Conservation (phyloP, 1,140 invertebrate genomes). For the Cyclargus thomasi region DNA sequence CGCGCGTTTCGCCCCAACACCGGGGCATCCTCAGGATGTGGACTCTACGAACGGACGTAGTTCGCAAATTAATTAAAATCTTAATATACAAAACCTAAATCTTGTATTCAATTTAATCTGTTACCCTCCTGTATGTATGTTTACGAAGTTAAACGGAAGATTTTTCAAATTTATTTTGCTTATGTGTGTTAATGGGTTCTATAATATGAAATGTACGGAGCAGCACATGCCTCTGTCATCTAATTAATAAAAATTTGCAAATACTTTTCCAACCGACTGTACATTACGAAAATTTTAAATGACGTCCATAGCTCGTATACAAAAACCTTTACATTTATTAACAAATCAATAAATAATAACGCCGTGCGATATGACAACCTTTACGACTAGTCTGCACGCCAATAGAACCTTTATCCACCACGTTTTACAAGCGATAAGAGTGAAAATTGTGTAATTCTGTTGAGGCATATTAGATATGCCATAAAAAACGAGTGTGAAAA, state of each 20-base stretch:
- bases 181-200: too few relatives aligned
- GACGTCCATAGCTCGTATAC: slow-evolving; percentile 22
- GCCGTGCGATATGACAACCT: slow-evolving; percentile 34
- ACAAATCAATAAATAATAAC: slow-evolving; percentile 58
- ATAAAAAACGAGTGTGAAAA: slow-evolving; percentile 53
- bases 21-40: too few relatives aligned
- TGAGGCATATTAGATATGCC: slow-evolving; percentile 28
- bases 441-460: slow-evolving; percentile 9
- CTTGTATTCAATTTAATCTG: too few relatives aligned
- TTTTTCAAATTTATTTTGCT: too few relatives aligned
- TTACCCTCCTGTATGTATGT: too few relatives aligned
- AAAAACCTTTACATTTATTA: slow-evolving; percentile 59
- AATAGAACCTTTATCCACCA: slow-evolving; percentile 27
- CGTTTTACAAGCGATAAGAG: slow-evolving; percentile 13
- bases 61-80: too few relatives aligned
- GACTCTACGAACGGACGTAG: too few relatives aligned
- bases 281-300: slow-evolving; percentile 9
- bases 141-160: too few relatives aligned
- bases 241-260: not conserved
- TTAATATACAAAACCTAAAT: too few relatives aligned
- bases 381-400: slow-evolving; percentile 21
- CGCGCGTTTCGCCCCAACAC: too few relatives aligned
- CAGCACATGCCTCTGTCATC: too few relatives aligned
- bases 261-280: not conserved
- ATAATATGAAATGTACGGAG: too few relatives aligned